Evolutionary conservation across 1,140 invertebrate genomes (phyloP).

Genomic region (Homarus americanus): DNA sequence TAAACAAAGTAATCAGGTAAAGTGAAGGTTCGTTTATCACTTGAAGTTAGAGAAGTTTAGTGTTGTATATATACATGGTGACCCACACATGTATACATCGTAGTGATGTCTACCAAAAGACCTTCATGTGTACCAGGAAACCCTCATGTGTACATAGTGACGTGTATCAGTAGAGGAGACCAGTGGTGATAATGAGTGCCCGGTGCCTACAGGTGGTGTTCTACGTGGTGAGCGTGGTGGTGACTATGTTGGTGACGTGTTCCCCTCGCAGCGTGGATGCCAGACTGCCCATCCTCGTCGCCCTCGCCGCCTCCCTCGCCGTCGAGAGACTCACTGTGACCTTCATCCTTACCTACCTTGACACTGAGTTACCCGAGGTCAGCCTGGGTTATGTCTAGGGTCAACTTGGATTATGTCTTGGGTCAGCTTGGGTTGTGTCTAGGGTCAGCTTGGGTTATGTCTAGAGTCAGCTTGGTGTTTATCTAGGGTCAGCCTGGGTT

Average conservation of each 20-base stretch:
- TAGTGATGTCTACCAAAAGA: too few relatives aligned
- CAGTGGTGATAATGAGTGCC: not conserved
- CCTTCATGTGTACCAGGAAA: too few relatives aligned
- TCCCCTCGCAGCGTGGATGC: not conserved
- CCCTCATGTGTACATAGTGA: not conserved
- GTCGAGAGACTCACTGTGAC: conserved; percentile 11
- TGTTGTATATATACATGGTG: too few relatives aligned
- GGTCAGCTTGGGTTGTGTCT: too few relatives aligned
- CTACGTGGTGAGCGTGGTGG: conserved; percentile 35
- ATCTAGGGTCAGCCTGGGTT: too few relatives aligned
- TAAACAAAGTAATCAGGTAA: too few relatives aligned
- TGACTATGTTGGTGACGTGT: conserved; percentile 34
- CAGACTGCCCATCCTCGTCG: conserved; percentile 16
- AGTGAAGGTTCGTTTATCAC: too few relatives aligned
- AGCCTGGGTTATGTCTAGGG: not conserved
- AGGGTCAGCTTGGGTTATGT: not conserved
- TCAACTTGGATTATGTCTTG: too few relatives aligned
- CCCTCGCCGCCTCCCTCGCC: not conserved
- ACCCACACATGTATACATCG: too few relatives aligned
- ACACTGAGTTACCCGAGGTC: not conserved
- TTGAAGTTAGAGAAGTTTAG: too few relatives aligned
- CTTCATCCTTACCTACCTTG: not conserved
- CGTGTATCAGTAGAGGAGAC: not conserved
- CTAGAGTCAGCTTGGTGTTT: too few relatives aligned
- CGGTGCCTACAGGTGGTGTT: conserved; percentile 26